Percentiles rank a stretch among this genome's conserved stretches.
These are phyloP conservation scores for Crenichthys baileyi DNA, from an alignment of 2,797 vertebrate species.

Conservation along the genomic window DNA sequence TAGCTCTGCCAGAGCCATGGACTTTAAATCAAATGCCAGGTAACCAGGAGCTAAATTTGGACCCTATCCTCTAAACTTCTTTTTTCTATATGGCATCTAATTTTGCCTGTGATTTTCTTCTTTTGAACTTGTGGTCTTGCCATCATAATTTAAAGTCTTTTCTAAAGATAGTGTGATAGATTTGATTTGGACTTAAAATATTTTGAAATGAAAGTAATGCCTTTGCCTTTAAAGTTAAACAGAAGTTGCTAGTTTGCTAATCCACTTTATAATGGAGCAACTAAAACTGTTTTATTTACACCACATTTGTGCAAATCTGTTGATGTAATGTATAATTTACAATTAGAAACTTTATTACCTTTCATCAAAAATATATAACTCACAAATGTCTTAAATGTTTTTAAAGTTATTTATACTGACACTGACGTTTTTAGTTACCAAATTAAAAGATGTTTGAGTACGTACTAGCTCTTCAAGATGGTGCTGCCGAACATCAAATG, in stretches of 20 bases:
- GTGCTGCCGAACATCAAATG: slow-evolving; percentile 9
- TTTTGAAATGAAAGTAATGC: not conserved
- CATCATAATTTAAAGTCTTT: not conserved
- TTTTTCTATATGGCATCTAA: slow-evolving; percentile 36
- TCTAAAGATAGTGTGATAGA: not conserved
- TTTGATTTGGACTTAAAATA: not conserved
- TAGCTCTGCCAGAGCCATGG: slow-evolving; percentile 45
- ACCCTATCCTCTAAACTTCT: slow-evolving; percentile 6
- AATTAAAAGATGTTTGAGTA: slow-evolving; percentile 42
- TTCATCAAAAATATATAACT: not conserved
- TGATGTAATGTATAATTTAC: not conserved
- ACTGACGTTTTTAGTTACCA: slow-evolving; percentile 51
- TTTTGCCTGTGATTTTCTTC: slow-evolving; percentile 31
- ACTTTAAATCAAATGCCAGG: slow-evolving; percentile 61
- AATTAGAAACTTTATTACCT: not conserved
- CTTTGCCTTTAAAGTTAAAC: not conserved
- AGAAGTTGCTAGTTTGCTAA: not conserved
- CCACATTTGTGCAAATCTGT: too few species aligned
- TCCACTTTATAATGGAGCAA: not conserved
- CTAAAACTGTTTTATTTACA: not conserved
- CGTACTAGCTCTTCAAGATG: slow-evolving; percentile 6
- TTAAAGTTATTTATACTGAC: slow-evolving; percentile 17
- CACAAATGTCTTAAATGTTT: not conserved
- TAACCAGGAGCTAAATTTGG: slow-evolving; percentile 62
- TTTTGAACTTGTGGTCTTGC: slow-evolving; percentile 19